Base-by-base conservation (phyloP, 1,140 invertebrate genomes). In the Drosophila melanica region DNA sequence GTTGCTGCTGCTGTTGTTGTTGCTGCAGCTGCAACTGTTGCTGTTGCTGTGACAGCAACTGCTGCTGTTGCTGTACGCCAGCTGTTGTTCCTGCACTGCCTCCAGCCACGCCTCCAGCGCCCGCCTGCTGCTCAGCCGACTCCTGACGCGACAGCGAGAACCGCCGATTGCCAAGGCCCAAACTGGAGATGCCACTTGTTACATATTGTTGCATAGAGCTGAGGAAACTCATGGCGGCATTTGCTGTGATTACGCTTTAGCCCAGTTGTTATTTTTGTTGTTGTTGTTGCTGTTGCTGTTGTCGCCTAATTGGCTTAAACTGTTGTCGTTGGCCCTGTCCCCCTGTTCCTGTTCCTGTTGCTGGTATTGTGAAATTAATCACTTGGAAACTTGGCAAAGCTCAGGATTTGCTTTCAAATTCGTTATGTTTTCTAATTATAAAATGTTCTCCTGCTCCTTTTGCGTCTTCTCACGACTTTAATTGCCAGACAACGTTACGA, bases 121-220 rank as follows among this genome's bases (percentile, higher is more conserved):
- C 78, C 10, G 63, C 53, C 45, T 79, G 77, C 54, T 90, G 84
- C 18, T 91, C 90, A 30, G 45, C 70, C 3, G 94, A 94, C 45
- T 94, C 93, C 77, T 96, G 95, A 4, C 95, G 93, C n/a, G 94
- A 93, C 54, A 95, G 93, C 2, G 95, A 95, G 79, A 95, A 96
- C 70, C 96, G 93, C 70, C 96, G 95, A 35, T 96, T 95, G 64
- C 95, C 96, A n/a, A 97, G 92, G 37, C 94, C 95, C 59, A 97
- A 91, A 78, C 94, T 96, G 10, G 96, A 95, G 62, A 97, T 96
- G 79, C 96, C 96, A 90, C 94, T 95, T 69, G 94, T 94, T 84
- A 97, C 96, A 92, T 96, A 96, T 90, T 97, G 96, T 79, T 96
- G 95, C 67, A 97, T 92, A 8, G 95, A 96, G 82, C 95, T 95